These are phyloP conservation scores for Drosophila colorata DNA, from an alignment of 2,888 invertebrate genomes.

Conservation along the genomic window DNA sequence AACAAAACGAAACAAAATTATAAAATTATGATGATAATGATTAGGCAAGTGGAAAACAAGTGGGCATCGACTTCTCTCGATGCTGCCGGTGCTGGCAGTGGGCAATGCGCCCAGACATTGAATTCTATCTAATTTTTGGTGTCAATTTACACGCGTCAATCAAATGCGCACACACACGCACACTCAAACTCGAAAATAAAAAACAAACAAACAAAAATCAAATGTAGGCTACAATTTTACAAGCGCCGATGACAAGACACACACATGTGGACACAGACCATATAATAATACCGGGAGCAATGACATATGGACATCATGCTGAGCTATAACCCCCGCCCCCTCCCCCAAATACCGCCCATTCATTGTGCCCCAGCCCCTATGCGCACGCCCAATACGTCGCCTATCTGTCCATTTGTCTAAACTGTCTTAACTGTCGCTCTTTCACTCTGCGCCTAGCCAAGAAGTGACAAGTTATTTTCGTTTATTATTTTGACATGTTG, in stretches of 20 bases:
- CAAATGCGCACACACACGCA: slow-evolving; percentile 31
- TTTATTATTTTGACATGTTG: slow-evolving; percentile 70
- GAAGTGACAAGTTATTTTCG: slow-evolving; percentile 70
- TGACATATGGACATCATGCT: slow-evolving; percentile 63
- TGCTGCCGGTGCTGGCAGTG: not conserved
- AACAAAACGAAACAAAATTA: slow-evolving; percentile 16
- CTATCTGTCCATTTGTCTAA: slow-evolving; percentile 39
- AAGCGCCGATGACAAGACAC: slow-evolving; percentile 52
- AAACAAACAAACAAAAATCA: slow-evolving; percentile 50
- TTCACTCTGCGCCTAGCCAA: slow-evolving; percentile 59
- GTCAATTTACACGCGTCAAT: slow-evolving; percentile 69
- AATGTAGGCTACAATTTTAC: slow-evolving; percentile 67
- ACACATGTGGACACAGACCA: slow-evolving; percentile 11
- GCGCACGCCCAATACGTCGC: slow-evolving; percentile 11
- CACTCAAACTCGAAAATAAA: slow-evolving; percentile 20
- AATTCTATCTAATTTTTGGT: slow-evolving; percentile 56
- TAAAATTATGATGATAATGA: slow-evolving; percentile 31
- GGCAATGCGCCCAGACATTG: slow-evolving; percentile 14
- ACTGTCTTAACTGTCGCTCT: slow-evolving; percentile 53
- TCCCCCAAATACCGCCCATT: not conserved
- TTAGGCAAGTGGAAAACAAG: slow-evolving; percentile 42
- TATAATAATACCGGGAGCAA: slow-evolving; percentile 62
- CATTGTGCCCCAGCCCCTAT: not conserved
- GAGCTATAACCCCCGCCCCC: slow-evolving; percentile 6
- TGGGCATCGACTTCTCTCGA: slow-evolving; percentile 3